Conservation (phyloP, 2,797 vertebrate genomes). For the Momotus momota region DNA sequence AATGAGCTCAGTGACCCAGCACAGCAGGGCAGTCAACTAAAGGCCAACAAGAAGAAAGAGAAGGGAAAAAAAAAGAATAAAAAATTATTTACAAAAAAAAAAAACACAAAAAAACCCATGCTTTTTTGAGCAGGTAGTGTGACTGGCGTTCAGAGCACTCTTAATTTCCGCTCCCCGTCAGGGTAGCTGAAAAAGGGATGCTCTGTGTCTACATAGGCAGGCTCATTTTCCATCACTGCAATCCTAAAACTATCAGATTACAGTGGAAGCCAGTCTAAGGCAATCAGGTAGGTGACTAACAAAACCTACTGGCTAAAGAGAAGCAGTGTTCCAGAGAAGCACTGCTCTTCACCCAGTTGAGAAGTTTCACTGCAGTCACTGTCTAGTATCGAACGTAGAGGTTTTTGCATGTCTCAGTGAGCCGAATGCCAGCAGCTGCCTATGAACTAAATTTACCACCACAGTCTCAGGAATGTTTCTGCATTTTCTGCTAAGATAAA, state of each 20-base stretch:
- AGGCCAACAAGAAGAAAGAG: background rate
- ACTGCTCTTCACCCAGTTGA: background rate
- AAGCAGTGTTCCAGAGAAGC: background rate
- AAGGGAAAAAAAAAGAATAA: fast-evolving
- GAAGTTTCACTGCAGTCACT: background rate
- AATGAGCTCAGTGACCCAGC: background rate
- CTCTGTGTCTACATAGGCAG: background rate
- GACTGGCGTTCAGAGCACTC: background rate
- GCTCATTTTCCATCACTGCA: background rate
- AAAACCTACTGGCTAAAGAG: background rate
- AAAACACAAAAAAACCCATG: too few relatives aligned
- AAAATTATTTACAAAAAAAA: background rate
- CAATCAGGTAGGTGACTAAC: background rate
- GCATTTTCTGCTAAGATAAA: constrained; percentile 45
- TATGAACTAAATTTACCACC: constrained; percentile 49
- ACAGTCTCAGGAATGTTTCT: background rate
- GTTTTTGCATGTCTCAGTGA: background rate
- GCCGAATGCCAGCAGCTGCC: background rate
- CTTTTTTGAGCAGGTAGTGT: background rate
- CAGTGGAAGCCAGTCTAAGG: background rate
- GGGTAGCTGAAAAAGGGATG: background rate
- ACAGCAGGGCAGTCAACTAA: background rate
- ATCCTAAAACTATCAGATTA: background rate
- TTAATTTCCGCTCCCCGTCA: background rate
- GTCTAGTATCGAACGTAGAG: background rate